Conservation (phyloP, 2,113 vertebrate species). For the Baryphthengus martii region DNA sequence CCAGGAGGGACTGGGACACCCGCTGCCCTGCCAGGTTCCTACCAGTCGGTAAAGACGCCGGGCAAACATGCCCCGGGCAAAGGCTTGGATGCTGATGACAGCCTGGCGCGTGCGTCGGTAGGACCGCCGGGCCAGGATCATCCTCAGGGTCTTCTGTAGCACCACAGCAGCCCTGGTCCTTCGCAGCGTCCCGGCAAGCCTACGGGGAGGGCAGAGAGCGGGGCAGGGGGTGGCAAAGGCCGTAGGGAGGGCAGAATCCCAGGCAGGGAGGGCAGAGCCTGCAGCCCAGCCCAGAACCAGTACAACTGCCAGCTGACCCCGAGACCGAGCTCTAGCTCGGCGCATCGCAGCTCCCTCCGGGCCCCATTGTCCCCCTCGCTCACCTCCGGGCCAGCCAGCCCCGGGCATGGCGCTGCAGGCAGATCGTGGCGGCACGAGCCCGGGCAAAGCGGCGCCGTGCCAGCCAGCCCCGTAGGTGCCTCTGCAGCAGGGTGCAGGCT, state of each 20-base stretch:
- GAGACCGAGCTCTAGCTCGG: too few species aligned
- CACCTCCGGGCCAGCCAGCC: neutral
- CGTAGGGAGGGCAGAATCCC: neutral
- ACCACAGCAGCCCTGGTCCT: slow-evolving; percentile 66
- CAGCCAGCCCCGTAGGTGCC: slow-evolving; percentile 75
- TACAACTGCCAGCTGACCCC: neutral
- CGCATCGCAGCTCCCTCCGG: neutral
- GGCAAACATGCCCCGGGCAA: slow-evolving; percentile 63
- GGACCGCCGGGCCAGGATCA: slow-evolving; percentile 60
- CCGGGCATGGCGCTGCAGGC: slow-evolving; percentile 56
- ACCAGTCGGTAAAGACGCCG: slow-evolving; percentile 59
- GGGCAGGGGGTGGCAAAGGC: neutral
- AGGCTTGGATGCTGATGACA: slow-evolving; percentile 76
- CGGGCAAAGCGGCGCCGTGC: slow-evolving; percentile 25
- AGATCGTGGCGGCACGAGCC: slow-evolving; percentile 2
- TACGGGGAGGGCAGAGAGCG: neutral
- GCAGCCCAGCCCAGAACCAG: neutral
- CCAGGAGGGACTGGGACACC: neutral
- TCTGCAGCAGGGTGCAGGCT: slow-evolving; percentile 74
- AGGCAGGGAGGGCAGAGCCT: neutral
- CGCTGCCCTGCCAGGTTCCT: neutral
- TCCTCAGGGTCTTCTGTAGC: slow-evolving; percentile 75
- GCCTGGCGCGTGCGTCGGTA: slow-evolving; percentile 61
- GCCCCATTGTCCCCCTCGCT: neutral
- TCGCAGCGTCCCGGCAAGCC: slow-evolving; percentile 55